Evolutionary conservation across 2,797 vertebrate genomes (phyloP).

Genomic region (Anomalospiza imberbis): DNA sequence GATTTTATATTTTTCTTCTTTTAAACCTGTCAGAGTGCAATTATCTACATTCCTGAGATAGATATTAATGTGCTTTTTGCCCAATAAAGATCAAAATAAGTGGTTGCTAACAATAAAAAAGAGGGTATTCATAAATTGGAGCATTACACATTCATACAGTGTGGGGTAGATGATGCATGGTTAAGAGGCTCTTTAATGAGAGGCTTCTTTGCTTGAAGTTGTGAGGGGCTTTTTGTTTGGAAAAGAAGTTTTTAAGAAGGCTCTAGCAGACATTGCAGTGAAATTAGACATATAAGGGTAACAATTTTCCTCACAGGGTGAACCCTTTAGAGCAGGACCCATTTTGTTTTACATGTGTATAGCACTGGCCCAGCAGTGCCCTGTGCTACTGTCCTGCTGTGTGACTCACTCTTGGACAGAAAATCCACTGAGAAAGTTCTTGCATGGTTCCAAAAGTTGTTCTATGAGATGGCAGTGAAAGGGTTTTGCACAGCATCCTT

Average conservation of each 20-base stretch:
- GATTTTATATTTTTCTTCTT: neutral
- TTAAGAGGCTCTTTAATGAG: neutral
- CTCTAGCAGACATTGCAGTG: neutral
- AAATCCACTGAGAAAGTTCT: neutral
- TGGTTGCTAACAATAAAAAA: neutral
- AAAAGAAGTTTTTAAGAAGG: neutral
- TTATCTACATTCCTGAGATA: neutral
- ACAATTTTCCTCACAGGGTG: neutral
- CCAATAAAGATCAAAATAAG: neutral
- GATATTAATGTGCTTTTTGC: neutral
- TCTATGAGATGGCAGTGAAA: neutral
- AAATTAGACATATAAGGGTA: constrained; percentile 14
- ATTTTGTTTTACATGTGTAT: neutral
- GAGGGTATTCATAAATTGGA: neutral
- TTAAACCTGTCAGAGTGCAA: neutral
- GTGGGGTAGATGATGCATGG: neutral
- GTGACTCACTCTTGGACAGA: neutral
- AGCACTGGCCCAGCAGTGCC: neutral
- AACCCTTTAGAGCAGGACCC: neutral
- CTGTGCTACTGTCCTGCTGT: neutral
- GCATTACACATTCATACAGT: fast-evolving
- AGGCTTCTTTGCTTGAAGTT: neutral
- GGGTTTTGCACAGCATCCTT: neutral
- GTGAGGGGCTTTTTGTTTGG: neutral
- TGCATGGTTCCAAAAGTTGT: neutral